Evolutionary conservation across 1,140 invertebrate species (phyloP), one percentile per base, ranked within the genome.

Genomic region (Solenopsis invicta): DNA sequence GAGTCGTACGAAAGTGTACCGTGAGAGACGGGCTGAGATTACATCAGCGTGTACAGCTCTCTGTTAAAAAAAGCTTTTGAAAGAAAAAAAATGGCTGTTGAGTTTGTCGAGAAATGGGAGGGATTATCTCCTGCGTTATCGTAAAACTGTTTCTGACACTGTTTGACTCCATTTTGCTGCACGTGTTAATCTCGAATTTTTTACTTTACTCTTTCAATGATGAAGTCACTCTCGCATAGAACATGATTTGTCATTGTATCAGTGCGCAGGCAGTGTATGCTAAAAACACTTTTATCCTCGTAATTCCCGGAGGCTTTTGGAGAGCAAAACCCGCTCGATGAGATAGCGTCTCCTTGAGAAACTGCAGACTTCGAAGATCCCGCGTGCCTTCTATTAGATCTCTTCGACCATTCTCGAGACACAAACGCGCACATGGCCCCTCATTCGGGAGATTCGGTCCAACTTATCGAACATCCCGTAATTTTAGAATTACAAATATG

Each of bases 401-500:
- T 78, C 88, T 76, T 81, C 48, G 90, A 56, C 75, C 72, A 91
- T 91, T 93, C 93, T 90, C 86, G 88, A 93, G 90, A 86, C 92
- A 91, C 87, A 80, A 91, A 87, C 81, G 82, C 78, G 91, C 95
- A 95, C 94, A 95, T 95, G 95, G 95, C 94, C 94, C 88, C 80
- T 84, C 80, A 48, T 82, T 82, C 80, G 80, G 67, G 18, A 59
- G 78, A 90, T 80, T 86, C 81, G 91, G 85, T 52, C 75, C 89
- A 76, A 92, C 93, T 95, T 95, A 94, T 93, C 92, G 88, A 87
- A 74, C 76, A 88, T 76, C 91, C 89, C 89, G 92, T 93, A 95
- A 94, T 95, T 95, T 94, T 95, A 95, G 94, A 94, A 94, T 95
- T 94, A 93, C 89, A 89, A 94, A 94, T 93, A 93, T 82, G 82